A percentile compares a stretch with the other conserved stretches of the same genome.
Evolutionary conservation across 2,113 vertebrate species (phyloP).

Genomic region (Bostrychus sinensis): DNA sequence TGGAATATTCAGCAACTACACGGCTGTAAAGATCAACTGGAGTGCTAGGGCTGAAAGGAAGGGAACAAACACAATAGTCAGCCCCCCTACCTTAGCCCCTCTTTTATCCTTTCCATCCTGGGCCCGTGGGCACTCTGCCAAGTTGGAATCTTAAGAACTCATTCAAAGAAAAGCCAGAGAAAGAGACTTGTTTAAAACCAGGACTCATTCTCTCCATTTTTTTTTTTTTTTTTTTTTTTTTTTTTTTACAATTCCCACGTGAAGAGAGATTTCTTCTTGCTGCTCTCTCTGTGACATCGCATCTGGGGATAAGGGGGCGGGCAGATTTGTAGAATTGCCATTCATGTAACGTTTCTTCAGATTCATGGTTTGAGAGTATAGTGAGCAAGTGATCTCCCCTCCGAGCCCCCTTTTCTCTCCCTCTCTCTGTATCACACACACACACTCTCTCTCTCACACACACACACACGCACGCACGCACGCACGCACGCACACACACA

Average conservation of each 20-base stretch:
- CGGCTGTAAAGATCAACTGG: constrained; percentile 71
- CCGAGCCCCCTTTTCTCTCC: constrained; percentile 30
- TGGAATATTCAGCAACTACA: constrained; percentile 62
- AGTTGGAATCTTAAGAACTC: constrained; percentile 80
- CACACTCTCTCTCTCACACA: constrained; percentile 38
- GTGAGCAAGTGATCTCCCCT: constrained; percentile 57
- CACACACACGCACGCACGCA: too few species aligned
- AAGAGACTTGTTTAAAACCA: constrained; percentile 74
- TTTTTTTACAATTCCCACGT: constrained; percentile 71
- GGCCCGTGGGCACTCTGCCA: constrained; percentile 77
- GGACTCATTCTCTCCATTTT: constrained; percentile 62
- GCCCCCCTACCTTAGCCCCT: constrained; percentile 66
- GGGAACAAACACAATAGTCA: constrained; percentile 73
- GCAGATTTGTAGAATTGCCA: constrained; percentile 51
- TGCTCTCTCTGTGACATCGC: constrained; percentile 60
- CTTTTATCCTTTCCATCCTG: constrained; percentile 77
- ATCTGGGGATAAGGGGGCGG: constrained; percentile 22
- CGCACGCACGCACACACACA: too few species aligned
- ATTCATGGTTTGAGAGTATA: constrained; percentile 63
- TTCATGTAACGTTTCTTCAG: constrained; percentile 72
- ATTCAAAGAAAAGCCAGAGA: constrained; percentile 74
- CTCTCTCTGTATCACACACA: constrained; percentile 16
- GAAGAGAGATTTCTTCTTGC: constrained; percentile 65
- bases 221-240: constrained; percentile 58
- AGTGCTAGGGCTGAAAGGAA: constrained; percentile 74